Evolutionary conservation across 2,888 invertebrate species (phyloP), one percentile per base, ranked within the genome.

Genomic region (Macaria notata): DNA sequence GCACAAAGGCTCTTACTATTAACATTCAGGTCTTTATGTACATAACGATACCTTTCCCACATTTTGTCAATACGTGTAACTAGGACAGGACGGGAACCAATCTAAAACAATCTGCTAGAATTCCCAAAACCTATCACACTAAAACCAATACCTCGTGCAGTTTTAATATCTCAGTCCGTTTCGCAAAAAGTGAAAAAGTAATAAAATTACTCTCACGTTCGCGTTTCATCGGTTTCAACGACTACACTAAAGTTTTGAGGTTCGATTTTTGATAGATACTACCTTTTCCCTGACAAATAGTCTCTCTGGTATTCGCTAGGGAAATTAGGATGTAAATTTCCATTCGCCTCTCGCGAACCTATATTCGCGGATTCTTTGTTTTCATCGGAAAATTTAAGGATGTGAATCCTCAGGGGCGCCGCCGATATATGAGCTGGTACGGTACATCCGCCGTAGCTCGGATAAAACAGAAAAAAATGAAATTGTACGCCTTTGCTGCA

Each of bases 281-380:
- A 41, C 33, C 41, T 41, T 41, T 41, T 41, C 69, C 75, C 82
- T 85, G 85, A 88, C 85, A 84, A 86, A 84, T 81, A 81, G 74
- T 75, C 73, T 75, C 73, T 76, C 76, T 68, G 66, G 76, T 78
- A 86, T 75, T 73, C 92, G 79, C 92, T 61, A 71, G 92, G 92
- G 92, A 92, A 91, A 92, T 92, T 90, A 91, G 88, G 83, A 89
- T 88, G 88, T 88, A 90, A 90, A 92, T 89, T 88, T 88, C 76
- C 83, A 85, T 86, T 87, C 83, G 76, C 71, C 73, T 82, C 77
- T 68, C 76, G 78, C 79, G 78, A 80, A 84, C 80, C 82, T 86
- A 79, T 80, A 86, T 84, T 82, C 87, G 73, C 73, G 83, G 78
- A 82, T 87, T 90, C 88, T 82, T 89, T 90, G 90, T 89, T 87